Base-by-base conservation (phyloP, 2,888 invertebrate species). In the Xylophagus ater region DNA sequence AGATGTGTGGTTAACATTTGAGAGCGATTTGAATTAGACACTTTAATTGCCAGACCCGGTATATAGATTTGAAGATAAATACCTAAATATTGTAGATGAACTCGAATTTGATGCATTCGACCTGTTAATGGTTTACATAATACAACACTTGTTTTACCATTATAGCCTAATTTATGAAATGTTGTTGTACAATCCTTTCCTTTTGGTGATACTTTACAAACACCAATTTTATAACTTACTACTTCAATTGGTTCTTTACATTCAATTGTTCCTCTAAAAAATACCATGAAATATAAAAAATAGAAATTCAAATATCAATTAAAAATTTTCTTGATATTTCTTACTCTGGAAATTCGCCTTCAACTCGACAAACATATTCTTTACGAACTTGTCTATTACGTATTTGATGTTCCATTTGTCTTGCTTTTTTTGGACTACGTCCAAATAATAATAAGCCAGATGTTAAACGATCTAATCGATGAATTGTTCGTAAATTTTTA, bases 41-140 rank as follows among this genome's bases (percentile, higher is more conserved):
- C 26, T 21, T 10, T 25, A 26, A 26, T 35, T 19, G 18, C n/a
- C n/a, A n/a, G n/a, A n/a, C n/a, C n/a, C n/a, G n/a, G n/a, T 21
- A 19, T 14, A 26, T 19, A 28, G 28, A 26, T 19, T 35, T 37
- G 14, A 29, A 17, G 13, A 39, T 33, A 21, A 67, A 65, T 60
- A 89, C 92, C 97, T 55, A 98, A 72, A 66, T 86, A 98, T 67
- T 99, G 98, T 46, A 97, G 74, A 66, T 99, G 98, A 20, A 98
- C 94, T 47, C 98, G 75, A 52, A 98, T 98, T 69, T 98, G 98
- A 65, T 98, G 98, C 82, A 97, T 98, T 46, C 98, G 72, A 2
- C 98, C 98, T 1, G 97, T 97, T 57, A 85, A 81, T 2, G 97
- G 97, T 57, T 82, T 81, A 69, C 94, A 96, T 23, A 86, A 73